These are phyloP conservation scores for Cosmia pyralina DNA, from an alignment of 2,888 invertebrate species.

Conservation along the genomic window DNA sequence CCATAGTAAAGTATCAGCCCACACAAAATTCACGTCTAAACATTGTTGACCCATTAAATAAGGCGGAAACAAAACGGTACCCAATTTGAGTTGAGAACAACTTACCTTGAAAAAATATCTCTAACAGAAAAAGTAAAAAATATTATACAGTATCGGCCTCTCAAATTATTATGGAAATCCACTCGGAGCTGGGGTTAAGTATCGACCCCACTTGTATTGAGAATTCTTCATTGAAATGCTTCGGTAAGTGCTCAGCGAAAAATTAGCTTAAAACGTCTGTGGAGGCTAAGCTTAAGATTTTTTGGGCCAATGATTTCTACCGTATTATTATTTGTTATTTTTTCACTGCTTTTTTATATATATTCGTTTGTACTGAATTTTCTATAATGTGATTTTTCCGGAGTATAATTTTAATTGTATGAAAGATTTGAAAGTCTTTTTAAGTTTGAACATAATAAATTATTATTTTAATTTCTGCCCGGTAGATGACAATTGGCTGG, in stretches of 20 bases:
- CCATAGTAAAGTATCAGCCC: neutral
- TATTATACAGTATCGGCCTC: conserved; percentile 51
- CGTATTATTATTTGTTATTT: conserved; percentile 7
- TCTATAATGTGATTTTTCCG: neutral
- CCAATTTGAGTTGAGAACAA: conserved; percentile 40
- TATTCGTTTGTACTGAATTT: neutral
- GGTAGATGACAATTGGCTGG: neutral
- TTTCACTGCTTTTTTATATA: neutral
- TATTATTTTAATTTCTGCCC: neutral
- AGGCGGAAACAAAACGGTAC: conserved; percentile 29
- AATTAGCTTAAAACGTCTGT: conserved; percentile 58
- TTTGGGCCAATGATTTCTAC: conserved; percentile 17
- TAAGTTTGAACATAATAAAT: neutral
- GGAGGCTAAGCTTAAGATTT: conserved; percentile 30
- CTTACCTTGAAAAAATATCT: conserved; percentile 19
- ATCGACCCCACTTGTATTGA: conserved; percentile 63
- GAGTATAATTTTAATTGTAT: neutral
- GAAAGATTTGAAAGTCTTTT: neutral
- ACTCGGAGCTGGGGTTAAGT: conserved; percentile 52
- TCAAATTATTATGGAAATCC: conserved; percentile 62
- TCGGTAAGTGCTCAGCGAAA: conserved; percentile 50
- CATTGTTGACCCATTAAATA: conserved; percentile 40
- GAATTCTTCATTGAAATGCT: conserved; percentile 49
- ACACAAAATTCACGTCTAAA: conserved; percentile 15
- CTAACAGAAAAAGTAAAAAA: conserved; percentile 47